Evolutionary conservation across 2,113 vertebrate genomes (phyloP).

Genomic region (Tetraodon nigroviridis): DNA sequence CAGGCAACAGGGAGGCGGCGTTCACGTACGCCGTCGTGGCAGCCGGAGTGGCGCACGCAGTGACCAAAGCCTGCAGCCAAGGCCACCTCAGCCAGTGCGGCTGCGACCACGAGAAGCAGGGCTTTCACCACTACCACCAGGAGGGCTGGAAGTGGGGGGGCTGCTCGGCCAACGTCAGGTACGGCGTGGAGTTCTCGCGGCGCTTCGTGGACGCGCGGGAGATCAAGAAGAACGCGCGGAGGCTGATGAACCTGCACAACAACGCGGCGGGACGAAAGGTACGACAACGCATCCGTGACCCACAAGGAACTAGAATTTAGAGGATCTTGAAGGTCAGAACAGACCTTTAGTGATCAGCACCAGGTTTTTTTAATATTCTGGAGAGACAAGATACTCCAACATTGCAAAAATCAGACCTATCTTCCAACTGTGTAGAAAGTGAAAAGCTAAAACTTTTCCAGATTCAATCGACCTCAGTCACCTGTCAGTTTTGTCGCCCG

Average conservation of each 20-base stretch:
- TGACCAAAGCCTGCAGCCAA: constrained; percentile 94
- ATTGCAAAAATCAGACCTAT: too few species aligned
- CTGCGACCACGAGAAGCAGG: constrained; percentile 97
- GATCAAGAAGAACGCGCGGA: constrained; percentile 93
- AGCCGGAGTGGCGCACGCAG: constrained; percentile 91
- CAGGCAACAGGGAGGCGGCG: constrained; percentile 95
- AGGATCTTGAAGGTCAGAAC: too few species aligned
- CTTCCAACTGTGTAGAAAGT: too few species aligned
- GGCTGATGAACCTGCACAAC: constrained; percentile 99
- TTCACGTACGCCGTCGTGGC: constrained; percentile 98
- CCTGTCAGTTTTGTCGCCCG: constrained; percentile 48
- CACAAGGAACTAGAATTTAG: too few species aligned
- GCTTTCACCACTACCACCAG: constrained; percentile 88
- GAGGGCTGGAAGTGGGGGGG: constrained; percentile 99
- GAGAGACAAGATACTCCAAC: too few species aligned
- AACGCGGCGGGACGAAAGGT: constrained; percentile 98
- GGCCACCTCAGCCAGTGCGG: constrained; percentile 98
- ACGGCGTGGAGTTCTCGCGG: constrained; percentile 94
- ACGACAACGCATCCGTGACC: too few species aligned
- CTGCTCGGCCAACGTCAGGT: constrained; percentile 95
- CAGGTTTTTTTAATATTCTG: too few species aligned
- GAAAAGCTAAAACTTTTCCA: too few species aligned
- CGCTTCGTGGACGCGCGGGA: constrained; percentile 96
- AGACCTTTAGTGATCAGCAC: too few species aligned
- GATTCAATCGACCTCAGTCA: constrained; percentile 22